Percentiles rank a stretch among this genome's conserved stretches.
These are phyloP conservation scores for Merluccius polli DNA, from an alignment of 2,797 vertebrate genomes.

Conservation along the genomic window DNA sequence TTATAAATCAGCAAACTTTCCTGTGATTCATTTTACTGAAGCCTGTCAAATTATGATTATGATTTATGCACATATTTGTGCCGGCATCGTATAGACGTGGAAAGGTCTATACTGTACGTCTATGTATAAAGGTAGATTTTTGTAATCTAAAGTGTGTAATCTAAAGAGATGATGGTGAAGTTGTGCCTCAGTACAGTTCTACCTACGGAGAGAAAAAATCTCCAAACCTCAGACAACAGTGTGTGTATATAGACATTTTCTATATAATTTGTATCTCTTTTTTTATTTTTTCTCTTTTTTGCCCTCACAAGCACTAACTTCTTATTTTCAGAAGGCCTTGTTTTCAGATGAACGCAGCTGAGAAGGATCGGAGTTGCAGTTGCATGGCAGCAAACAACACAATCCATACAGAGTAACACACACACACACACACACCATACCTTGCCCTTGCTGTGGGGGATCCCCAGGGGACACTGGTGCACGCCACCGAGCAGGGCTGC, in stretches of 20 bases:
- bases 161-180: neutral
- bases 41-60: neutral
- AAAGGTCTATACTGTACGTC: neutral
- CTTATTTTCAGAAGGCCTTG: no score
- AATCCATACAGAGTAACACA: neutral
- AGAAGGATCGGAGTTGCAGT: no score
- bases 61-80: neutral
- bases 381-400: no score
- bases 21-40: constrained; percentile 6
- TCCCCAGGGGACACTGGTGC: constrained; percentile 93
- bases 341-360: no score
- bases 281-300: no score
- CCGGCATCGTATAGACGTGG: neutral
- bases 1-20: neutral
- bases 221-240: neutral
- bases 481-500: constrained; percentile 94
- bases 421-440: constrained; percentile 61
- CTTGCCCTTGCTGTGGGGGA: constrained; percentile 98
- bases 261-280: neutral
- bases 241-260: neutral
- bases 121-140: neutral
- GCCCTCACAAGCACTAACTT: no score
- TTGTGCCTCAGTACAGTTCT: neutral
- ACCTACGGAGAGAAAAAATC: neutral
- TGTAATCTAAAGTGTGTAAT: neutral